These are phyloP conservation scores for Pimephales promelas DNA, from an alignment of 2,113 vertebrate species.

Conservation along the genomic window DNA sequence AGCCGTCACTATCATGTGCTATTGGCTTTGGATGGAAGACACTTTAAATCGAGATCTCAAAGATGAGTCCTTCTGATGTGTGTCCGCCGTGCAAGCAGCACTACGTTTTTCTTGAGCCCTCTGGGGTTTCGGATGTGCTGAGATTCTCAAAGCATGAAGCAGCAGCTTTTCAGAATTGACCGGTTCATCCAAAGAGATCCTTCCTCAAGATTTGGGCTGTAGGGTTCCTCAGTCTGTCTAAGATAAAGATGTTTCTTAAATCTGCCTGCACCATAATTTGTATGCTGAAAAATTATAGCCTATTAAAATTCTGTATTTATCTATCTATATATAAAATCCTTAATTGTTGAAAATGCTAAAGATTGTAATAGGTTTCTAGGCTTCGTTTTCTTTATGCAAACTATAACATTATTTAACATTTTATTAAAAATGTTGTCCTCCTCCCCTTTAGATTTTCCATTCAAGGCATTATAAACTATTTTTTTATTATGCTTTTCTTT, in stretches of 20 bases:
- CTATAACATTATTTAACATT: too few relatives aligned
- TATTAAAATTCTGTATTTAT: too few relatives aligned
- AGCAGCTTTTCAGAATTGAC: background rate
- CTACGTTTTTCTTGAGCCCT: background rate
- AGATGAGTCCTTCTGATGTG: background rate
- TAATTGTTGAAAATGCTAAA: background rate
- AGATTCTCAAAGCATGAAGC: background rate
- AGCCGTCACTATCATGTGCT: background rate
- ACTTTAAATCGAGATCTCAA: conserved; percentile 13
- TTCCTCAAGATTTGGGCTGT: background rate
- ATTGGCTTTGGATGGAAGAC: background rate
- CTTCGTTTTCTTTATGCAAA: too few relatives aligned
- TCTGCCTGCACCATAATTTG: background rate
- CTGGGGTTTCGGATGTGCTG: background rate
- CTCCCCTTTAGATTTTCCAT: too few relatives aligned
- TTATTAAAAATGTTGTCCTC: too few relatives aligned
- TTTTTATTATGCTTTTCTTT: background rate
- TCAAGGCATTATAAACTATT: background rate
- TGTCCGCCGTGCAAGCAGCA: background rate
- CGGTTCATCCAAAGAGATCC: background rate
- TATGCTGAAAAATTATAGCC: background rate
- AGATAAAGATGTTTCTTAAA: background rate
- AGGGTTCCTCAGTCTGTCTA: background rate
- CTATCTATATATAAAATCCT: background rate
- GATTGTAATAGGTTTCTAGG: too few relatives aligned